Conservation (phyloP, 2,113 vertebrate species). For the Halichoerus grypus region DNA sequence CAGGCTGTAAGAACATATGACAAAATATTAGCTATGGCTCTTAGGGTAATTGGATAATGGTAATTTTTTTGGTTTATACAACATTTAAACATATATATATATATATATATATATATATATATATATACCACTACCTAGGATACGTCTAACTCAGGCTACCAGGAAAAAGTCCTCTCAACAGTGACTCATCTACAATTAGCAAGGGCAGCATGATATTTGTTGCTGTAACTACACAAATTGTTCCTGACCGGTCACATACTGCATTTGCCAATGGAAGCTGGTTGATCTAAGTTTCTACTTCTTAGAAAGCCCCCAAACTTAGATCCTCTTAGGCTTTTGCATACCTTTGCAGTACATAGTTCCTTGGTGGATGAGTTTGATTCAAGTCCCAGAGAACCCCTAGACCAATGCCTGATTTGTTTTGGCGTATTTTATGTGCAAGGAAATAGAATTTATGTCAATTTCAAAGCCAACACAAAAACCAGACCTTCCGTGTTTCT, state of each 20-base stretch:
- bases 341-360: not conserved
- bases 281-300: not conserved
- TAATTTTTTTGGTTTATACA: not conserved
- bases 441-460: constrained; percentile 19
- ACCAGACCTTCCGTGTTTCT: constrained; percentile 13
- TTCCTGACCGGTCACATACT: not conserved
- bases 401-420: not conserved
- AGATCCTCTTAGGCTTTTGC: not conserved
- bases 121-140: not conserved
- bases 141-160: not conserved
- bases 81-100: constrained; percentile 20
- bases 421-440: not conserved
- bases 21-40: not conserved
- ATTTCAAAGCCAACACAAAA: constrained; percentile 5
- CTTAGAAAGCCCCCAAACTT: not conserved
- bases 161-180: not conserved
- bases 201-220: not conserved
- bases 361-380: not conserved
- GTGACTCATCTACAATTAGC: not conserved
- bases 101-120: not conserved
- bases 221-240: not conserved
- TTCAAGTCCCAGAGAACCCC: not conserved
- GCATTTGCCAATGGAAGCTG: not conserved
- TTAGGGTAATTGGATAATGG: not conserved
- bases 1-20: not conserved